These are phyloP conservation scores for Myotis findleyi DNA, from an alignment of 2,797 vertebrate species.

Conservation along the genomic window DNA sequence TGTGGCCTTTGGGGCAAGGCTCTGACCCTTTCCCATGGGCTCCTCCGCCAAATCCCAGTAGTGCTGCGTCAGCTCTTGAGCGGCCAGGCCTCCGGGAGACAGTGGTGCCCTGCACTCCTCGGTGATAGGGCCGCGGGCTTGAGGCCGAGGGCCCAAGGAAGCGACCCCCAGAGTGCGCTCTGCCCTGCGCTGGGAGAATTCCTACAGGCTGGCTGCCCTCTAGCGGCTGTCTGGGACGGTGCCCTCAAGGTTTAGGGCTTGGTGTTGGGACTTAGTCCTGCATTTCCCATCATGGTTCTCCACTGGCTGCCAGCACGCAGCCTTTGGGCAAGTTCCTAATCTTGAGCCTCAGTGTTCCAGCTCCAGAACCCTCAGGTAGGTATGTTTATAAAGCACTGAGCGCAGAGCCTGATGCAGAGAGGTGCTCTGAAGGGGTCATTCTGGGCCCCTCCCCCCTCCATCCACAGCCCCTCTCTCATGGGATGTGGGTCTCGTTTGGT, in stretches of 20 bases:
- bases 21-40: neutral
- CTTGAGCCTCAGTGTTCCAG: neutral
- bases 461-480: neutral
- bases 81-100: neutral
- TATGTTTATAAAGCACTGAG: neutral
- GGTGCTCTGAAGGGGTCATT: neutral
- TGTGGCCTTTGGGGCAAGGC: neutral
- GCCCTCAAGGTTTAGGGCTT: neutral
- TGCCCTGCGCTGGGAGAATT: neutral
- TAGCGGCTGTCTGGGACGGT: conserved; percentile 39
- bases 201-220: conserved; percentile 57
- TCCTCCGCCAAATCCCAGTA: neutral
- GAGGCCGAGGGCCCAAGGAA: neutral
- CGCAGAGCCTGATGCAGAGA: neutral
- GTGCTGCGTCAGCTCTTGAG: neutral
- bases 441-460: neutral
- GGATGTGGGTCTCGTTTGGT: neutral
- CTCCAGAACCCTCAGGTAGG: neutral
- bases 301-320: neutral
- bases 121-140: accelerated
- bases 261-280: neutral
- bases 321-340: neutral
- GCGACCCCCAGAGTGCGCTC: neutral
- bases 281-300: neutral
- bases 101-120: no score